A percentile compares a stretch with the other conserved stretches of the same genome.
Conservation (phyloP, 2,888 invertebrate genomes). For the Drosophila mayaguana region DNA sequence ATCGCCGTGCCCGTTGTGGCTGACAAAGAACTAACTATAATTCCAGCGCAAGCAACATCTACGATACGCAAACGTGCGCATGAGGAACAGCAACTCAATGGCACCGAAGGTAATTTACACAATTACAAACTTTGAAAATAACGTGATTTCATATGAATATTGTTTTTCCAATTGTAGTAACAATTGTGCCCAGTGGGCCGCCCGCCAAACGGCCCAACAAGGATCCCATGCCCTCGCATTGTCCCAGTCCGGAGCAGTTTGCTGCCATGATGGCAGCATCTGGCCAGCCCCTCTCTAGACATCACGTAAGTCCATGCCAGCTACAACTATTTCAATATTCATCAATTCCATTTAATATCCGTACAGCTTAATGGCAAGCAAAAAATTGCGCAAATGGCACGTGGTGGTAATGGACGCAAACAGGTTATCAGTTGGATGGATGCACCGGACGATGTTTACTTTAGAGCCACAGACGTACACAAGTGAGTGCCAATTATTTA, state of each 20-base stretch:
- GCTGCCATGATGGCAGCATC: conserved; percentile 90
- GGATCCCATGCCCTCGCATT: conserved; percentile 90
- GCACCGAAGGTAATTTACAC: conserved; percentile 79
- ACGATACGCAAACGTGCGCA: conserved; percentile 92
- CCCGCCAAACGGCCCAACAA: conserved; percentile 93
- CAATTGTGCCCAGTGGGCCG: conserved; percentile 86
- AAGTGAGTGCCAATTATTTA: conserved; percentile 88
- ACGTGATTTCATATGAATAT: not conserved
- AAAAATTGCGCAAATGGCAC: conserved; percentile 91
- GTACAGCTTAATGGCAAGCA: conserved; percentile 92
- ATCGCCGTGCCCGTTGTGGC: conserved; percentile 85
- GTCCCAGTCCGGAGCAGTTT: conserved; percentile 90
- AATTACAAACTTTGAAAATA: too few species aligned
- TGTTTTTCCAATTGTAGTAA: conserved; percentile 58
- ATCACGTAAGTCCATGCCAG: conserved; percentile 87
- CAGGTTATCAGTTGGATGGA: conserved; percentile 99
- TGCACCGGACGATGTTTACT: conserved; percentile 98
- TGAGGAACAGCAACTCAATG: conserved; percentile 89
- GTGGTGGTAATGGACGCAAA: conserved; percentile 91
- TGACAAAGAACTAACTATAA: conserved; percentile 88
- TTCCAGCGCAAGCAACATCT: conserved; percentile 86
- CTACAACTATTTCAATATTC: not conserved
- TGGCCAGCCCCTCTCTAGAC: conserved; percentile 89
- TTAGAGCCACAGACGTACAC: conserved; percentile 94
- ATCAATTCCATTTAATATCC: not conserved